Conservation (phyloP, 2,888 invertebrate species). For the Tuta absoluta region DNA sequence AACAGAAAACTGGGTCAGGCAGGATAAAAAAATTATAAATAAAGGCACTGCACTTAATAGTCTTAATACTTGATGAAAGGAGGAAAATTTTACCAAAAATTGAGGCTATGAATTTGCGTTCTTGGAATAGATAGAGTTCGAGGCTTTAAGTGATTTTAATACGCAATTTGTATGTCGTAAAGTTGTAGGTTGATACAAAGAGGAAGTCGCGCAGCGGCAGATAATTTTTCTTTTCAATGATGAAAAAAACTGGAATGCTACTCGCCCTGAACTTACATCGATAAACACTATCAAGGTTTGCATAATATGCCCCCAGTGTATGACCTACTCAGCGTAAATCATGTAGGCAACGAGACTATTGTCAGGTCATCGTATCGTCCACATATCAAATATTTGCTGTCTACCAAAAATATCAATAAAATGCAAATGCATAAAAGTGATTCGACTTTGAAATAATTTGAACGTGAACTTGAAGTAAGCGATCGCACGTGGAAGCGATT, state of each 20-base stretch:
- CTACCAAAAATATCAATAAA: background rate
- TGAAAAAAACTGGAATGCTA: background rate
- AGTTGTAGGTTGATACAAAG: background rate
- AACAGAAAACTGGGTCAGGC: no score
- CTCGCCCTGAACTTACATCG: background rate
- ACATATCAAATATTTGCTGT: background rate
- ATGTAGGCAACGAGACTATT: background rate
- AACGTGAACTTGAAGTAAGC: slow-evolving; percentile 12
- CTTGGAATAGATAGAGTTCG: background rate
- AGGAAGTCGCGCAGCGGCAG: background rate
- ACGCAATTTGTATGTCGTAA: background rate
- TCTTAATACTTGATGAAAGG: no score
- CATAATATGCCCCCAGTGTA: background rate
- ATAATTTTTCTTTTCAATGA: slow-evolving; percentile 6
- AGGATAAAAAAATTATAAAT: no score
- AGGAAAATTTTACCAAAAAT: background rate
- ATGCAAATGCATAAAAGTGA: background rate
- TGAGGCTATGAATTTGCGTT: background rate
- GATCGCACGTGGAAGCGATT: slow-evolving; percentile 16
- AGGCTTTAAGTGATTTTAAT: background rate
- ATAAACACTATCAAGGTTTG: background rate
- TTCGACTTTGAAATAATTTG: slow-evolving; percentile 1
- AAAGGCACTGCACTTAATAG: no score
- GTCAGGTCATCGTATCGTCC: background rate
- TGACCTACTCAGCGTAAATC: background rate